phyloP scores from a whole-genome alignment of 2,888 invertebrate species.

The Polietes domitor region DNA sequence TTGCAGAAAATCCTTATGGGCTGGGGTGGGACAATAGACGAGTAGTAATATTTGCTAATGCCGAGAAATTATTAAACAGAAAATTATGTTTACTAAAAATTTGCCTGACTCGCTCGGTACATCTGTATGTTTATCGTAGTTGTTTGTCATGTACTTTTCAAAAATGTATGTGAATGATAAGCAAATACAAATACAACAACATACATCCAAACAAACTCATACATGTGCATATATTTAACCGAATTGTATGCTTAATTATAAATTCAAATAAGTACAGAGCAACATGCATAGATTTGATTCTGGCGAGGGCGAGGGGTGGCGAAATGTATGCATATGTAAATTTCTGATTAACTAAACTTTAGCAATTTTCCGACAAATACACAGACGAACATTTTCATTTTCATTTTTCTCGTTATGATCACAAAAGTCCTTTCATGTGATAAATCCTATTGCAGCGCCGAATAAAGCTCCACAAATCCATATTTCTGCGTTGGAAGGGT shows the following conservation, averaged over 20 bases:
- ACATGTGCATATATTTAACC: slow-evolving; percentile 4
- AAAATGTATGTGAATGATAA: slow-evolving; percentile 21
- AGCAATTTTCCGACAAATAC: slow-evolving; percentile 7
- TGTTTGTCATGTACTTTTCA: not conserved
- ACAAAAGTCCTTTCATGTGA: slow-evolving; percentile 16
- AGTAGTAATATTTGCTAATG: slow-evolving; percentile 19
- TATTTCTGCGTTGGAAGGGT: slow-evolving; percentile 25
- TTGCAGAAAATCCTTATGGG: not conserved
- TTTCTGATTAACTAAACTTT: slow-evolving; percentile 27
- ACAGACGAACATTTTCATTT: not conserved
- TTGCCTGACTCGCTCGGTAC: not conserved
- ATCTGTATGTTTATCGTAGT: not conserved
- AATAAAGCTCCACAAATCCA: slow-evolving; percentile 26
- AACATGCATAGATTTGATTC: too few species aligned
- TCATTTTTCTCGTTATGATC: not conserved
- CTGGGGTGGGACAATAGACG: not conserved
- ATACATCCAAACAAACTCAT: not conserved
- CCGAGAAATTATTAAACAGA: slow-evolving; percentile 32
- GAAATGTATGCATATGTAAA: slow-evolving; percentile 18
- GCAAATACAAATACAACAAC: not conserved
- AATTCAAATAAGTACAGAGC: not conserved
- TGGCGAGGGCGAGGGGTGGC: not conserved
- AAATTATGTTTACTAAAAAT: slow-evolving; percentile 29
- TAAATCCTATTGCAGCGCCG: slow-evolving; percentile 30
- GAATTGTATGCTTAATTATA: slow-evolving; percentile 20